Percentiles rank a stretch among this genome's conserved stretches.
Evolutionary conservation across 2,888 invertebrate genomes (phyloP).

Genomic region (Tanypteryx hageni): DNA sequence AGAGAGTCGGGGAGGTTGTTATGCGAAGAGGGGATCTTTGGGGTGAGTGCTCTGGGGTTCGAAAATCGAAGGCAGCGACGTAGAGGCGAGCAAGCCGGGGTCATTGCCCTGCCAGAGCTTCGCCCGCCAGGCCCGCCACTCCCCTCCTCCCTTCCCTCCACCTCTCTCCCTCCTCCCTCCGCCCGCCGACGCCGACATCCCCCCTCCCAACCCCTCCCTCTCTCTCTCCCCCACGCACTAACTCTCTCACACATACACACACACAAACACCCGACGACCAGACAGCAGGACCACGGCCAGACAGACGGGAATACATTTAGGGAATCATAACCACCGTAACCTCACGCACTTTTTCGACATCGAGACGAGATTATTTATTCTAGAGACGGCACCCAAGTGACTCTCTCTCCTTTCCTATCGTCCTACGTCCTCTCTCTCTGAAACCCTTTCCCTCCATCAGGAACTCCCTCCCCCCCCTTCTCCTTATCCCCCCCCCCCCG

Average conservation of each 20-base stretch:
- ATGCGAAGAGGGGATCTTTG: constrained; percentile 26
- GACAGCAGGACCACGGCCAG: constrained; percentile 9
- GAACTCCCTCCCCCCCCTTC: not conserved
- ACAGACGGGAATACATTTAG: constrained; percentile 56
- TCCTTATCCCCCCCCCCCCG: not conserved
- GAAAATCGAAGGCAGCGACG: constrained; percentile 50
- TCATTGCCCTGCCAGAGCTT: constrained; percentile 38
- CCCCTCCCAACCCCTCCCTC: too few relatives aligned
- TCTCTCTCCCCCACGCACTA: not conserved
- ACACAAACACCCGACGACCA: not conserved
- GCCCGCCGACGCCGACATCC: not conserved
- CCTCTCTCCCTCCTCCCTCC: not conserved
- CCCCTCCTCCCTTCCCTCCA: not conserved
- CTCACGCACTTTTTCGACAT: not conserved
- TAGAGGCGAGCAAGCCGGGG: not conserved
- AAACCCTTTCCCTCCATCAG: constrained; percentile 12
- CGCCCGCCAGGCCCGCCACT: constrained; percentile 7
- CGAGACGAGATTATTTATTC: too few relatives aligned
- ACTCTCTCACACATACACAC: not conserved
- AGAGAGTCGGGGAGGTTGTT: not conserved
- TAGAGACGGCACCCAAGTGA: too few relatives aligned
- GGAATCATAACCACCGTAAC: constrained; percentile 14
- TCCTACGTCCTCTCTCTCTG: not conserved
- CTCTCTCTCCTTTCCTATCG: too few relatives aligned
- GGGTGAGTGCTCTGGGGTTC: constrained; percentile 58